Conservation (phyloP, 1,140 invertebrate genomes). For the Drosophila trapezifrons region DNA sequence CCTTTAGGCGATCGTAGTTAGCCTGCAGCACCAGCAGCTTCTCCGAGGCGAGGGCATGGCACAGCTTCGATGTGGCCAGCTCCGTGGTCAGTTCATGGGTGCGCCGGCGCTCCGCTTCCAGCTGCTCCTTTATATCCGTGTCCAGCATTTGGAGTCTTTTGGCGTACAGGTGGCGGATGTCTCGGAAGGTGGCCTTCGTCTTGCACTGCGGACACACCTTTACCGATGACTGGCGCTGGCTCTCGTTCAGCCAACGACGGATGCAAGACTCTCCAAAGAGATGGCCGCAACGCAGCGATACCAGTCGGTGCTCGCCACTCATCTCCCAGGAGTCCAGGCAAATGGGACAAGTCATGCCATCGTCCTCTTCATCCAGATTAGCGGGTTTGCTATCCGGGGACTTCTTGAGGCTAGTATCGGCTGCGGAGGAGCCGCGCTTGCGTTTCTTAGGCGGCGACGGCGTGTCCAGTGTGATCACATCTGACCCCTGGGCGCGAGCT, state of each 20-base stretch:
- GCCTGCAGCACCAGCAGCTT: conserved; percentile 47
- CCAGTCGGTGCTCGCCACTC: conserved; percentile 92
- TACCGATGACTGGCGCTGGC: conserved; percentile 80
- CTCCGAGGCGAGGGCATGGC: conserved; percentile 84
- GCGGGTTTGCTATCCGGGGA: conserved; percentile 19
- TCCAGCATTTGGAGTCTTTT: conserved; percentile 87
- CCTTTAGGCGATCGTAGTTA: conserved; percentile 59
- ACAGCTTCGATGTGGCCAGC: conserved; percentile 85
- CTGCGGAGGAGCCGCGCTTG: conserved; percentile 48
- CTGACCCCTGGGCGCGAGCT: background rate
- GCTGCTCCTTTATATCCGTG: conserved; percentile 85
- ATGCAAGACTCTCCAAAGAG: conserved; percentile 95
- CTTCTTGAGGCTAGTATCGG: background rate
- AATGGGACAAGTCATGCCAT: conserved; percentile 92
- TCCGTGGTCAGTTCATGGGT: conserved; percentile 85
- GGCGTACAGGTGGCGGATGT: conserved; percentile 91
- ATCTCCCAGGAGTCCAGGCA: conserved; percentile 95
- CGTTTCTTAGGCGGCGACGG: conserved; percentile 76
- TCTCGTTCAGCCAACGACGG: conserved; percentile 89
- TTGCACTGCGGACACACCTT: conserved; percentile 94
- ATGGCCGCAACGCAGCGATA: conserved; percentile 94
- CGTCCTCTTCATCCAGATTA: conserved; percentile 84
- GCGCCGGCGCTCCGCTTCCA: conserved; percentile 85
- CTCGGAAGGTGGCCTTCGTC: conserved; percentile 88
- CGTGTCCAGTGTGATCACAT: conserved; percentile 41